phyloP scores from a whole-genome alignment of 1,140 invertebrate species.

The Drosophila funebris region DNA sequence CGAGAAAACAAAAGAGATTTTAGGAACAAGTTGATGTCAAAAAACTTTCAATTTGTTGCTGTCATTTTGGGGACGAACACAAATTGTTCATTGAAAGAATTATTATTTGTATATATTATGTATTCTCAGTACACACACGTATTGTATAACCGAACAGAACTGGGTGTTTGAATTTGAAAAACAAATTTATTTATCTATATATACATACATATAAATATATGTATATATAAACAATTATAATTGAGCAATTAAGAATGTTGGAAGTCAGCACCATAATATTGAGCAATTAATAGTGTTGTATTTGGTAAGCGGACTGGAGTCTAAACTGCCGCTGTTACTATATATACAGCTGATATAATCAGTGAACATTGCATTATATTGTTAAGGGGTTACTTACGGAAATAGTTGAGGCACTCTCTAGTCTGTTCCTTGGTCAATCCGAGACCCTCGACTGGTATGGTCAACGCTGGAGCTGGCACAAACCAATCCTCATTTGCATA shows the following conservation, averaged over 20 bases:
- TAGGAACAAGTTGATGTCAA: constrained; percentile 26
- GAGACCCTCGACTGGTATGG: constrained; percentile 89
- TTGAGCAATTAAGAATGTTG: constrained; percentile 5
- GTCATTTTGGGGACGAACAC: constrained; percentile 8
- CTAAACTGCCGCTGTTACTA: background rate
- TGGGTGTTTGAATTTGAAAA: background rate
- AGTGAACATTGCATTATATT: background rate
- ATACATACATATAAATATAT: background rate
- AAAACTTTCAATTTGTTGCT: constrained; percentile 18
- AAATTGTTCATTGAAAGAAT: constrained; percentile 13
- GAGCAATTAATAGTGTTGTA: background rate
- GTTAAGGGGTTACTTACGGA: constrained; percentile 90
- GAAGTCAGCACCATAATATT: background rate
- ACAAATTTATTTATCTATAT: constrained; percentile 7
- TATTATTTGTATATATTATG: background rate
- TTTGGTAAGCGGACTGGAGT: no score
- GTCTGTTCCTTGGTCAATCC: constrained; percentile 97
- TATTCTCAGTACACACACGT: constrained; percentile 15
- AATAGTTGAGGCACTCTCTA: constrained; percentile 96
- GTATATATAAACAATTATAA: background rate
- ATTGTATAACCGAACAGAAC: constrained; percentile 23
- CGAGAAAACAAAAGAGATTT: no score
- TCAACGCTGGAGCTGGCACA: constrained; percentile 93
- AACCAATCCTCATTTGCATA: constrained; percentile 98
- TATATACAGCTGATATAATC: background rate